Conservation (phyloP, 2,888 invertebrate species). For the Hylaea fasciaria region DNA sequence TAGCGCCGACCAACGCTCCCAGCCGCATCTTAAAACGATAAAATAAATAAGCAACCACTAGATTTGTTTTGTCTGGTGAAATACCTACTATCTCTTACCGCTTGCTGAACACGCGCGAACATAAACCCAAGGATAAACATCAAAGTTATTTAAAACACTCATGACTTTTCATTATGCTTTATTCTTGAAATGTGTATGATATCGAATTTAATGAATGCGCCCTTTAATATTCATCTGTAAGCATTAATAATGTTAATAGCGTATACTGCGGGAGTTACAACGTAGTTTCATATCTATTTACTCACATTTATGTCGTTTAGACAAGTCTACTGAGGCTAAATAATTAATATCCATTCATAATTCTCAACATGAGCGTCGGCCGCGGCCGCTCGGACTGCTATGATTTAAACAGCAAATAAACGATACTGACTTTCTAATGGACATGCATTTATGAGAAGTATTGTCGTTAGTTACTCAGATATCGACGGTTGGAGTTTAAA, state of each 20-base stretch:
- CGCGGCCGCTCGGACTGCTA: constrained; percentile 46
- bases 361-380: constrained; percentile 13
- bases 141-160: constrained; percentile 37
- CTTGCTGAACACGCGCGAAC: constrained; percentile 35
- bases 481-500: constrained; percentile 54
- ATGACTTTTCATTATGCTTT: constrained; percentile 31
- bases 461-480: constrained; percentile 61
- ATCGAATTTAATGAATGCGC: constrained; percentile 16
- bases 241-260: constrained; percentile 18
- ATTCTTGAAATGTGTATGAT: constrained; percentile 11
- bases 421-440: constrained; percentile 57
- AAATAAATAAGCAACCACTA: constrained; percentile 55
- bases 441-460: constrained; percentile 57
- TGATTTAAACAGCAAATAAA: constrained; percentile 62
- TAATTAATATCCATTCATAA: constrained; percentile 34
- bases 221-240: constrained; percentile 24
- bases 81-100: constrained; percentile 37
- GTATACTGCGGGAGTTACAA: constrained; percentile 18
- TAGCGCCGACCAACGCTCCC: constrained; percentile 49
- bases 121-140: constrained; percentile 32
- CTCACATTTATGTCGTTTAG: constrained; percentile 19
- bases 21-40: constrained; percentile 55
- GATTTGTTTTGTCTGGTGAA: constrained; percentile 54
- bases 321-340: constrained; percentile 20
- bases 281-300: constrained; percentile 20